Base-by-base conservation (phyloP, 1,140 invertebrate genomes). In the Hylaeus volcanicus region DNA sequence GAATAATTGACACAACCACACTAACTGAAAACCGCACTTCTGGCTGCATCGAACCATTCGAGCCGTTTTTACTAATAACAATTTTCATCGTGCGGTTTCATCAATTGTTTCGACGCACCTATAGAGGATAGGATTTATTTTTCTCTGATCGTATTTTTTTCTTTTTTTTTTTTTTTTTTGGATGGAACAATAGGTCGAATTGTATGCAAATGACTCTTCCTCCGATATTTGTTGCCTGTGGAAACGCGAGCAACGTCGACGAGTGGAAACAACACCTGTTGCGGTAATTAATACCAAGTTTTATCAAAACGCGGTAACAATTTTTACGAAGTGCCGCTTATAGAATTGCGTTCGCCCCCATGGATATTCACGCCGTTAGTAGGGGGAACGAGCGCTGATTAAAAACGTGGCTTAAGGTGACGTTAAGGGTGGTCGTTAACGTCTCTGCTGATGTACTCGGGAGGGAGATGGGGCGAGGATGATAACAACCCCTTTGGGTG, bases 401-500 rank as follows among this genome's bases (percentile, higher is more conserved):
- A 86, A 86, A 86, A 86, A 86, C 76, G 61, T 61, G 73, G 76
- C 77, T 86, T 86, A 86, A 86, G 76, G 66, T 79, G 81, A 74
- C 81, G 76, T 86, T 86, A 74, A 71, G 72, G 60, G 43, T 45
- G 81, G 77, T 86, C 84, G 84, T 87, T 87, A 87, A 86, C 69
- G 84, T 86, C 73, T 75, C 55, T 55, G 61, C 66, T 73, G 84
- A 72, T 86, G 77, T 83, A 71, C 81, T 60, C 75, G 56, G 60
- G 45, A 79, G 80, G 73, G 72, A 78, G 56, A 75, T 43, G 69
- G 84, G 60, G 64, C 55, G 84, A 83, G 86, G 85, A 86, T 78
- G 85, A 77, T 87, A 86, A 87, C 85, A 87, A 83, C 77, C 81
- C 85, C 85, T 83, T 86, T 81, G 85, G 85, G 81, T 83, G 84